phyloP scores from a whole-genome alignment of 2,888 invertebrate genomes.

The Cecidostiba fungosa region DNA sequence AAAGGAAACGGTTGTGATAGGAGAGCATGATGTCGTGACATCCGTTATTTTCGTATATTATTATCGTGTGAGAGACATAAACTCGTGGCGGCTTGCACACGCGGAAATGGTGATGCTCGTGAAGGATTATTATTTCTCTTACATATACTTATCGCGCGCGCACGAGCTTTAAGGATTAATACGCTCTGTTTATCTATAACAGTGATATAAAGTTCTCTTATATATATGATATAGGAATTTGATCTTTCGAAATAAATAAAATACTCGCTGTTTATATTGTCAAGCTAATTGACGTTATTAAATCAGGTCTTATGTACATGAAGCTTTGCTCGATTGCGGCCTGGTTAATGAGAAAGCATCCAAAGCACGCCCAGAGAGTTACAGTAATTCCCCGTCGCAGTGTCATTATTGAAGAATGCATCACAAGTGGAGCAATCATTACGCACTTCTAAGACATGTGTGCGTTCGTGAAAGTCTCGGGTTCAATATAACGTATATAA shows the following conservation, averaged over 20 bases:
- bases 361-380: background rate
- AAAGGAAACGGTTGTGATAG: conserved; percentile 46
- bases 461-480: no score
- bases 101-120: conserved; percentile 16
- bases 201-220: background rate
- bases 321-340: background rate
- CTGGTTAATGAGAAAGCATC: background rate
- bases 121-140: conserved; percentile 39
- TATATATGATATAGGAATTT: background rate
- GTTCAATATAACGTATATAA: no score
- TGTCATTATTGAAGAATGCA: conserved; percentile 7
- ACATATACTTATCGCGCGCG: conserved; percentile 15
- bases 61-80: conserved; percentile 29
- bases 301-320: background rate
- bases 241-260: background rate
- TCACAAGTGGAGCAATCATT: conserved; percentile 6
- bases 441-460: background rate
- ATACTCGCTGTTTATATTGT: background rate
- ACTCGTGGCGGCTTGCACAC: background rate
- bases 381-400: background rate
- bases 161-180: background rate
- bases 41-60: conserved; percentile 39
- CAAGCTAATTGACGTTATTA: background rate
- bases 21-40: conserved; percentile 37
- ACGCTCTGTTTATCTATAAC: background rate